phyloP scores from a whole-genome alignment of 2,113 vertebrate species.

The Amazona vittata region DNA sequence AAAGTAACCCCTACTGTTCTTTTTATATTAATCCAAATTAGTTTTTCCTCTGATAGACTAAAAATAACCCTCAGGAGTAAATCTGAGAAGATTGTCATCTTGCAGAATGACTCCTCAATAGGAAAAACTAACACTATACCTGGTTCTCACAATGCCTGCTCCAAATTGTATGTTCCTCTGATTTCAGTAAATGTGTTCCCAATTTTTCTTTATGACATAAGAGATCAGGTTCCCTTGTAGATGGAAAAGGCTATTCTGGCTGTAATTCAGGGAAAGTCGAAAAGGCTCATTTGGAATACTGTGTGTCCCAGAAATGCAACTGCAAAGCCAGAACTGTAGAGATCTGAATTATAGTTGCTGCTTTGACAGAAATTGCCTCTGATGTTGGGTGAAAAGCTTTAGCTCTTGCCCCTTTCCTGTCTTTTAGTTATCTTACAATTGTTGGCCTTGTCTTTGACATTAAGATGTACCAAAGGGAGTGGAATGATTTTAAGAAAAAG shows the following conservation, averaged over 20 bases:
- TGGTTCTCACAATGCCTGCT: neutral
- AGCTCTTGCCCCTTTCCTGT: neutral
- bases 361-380: neutral
- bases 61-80: neutral
- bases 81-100: neutral
- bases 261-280: neutral
- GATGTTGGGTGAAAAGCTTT: neutral
- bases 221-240: neutral
- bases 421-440: neutral
- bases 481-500: neutral
- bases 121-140: neutral
- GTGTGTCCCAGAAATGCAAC: neutral
- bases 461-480: neutral
- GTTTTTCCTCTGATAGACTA: neutral
- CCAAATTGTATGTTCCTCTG: neutral
- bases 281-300: neutral
- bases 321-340: neutral
- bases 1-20: neutral
- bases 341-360: neutral
- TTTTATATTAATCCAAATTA: neutral
- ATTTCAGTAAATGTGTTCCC: neutral
- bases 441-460: neutral
- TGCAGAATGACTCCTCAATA: neutral
- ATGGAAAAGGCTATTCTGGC: neutral
- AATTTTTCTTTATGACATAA: neutral